Conservation (phyloP, 2,113 vertebrate species). For the Dasypus novemcinctus region DNA sequence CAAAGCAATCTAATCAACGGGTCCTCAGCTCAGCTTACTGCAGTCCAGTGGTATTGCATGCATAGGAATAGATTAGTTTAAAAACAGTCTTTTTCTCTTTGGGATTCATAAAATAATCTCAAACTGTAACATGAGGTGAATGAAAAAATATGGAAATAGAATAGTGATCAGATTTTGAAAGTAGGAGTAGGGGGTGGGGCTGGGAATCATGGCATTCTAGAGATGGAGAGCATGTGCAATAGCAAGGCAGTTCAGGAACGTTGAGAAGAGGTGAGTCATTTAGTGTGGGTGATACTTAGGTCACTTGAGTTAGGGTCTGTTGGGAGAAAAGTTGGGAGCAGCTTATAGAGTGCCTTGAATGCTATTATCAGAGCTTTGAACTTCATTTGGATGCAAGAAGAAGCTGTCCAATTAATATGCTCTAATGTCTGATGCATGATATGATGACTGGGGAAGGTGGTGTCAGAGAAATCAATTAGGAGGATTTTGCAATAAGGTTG, state of each 20-base stretch:
- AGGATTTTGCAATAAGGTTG: neutral
- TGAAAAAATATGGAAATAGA: neutral
- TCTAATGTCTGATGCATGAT: slow-evolving; percentile 38
- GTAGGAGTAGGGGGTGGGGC: neutral
- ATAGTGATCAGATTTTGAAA: neutral
- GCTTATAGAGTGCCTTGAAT: neutral
- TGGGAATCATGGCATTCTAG: neutral
- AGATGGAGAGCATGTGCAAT: neutral
- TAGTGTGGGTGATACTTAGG: neutral
- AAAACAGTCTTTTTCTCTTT: too few relatives aligned
- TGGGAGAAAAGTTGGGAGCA: neutral
- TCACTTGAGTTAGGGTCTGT: neutral
- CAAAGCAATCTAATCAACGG: too few relatives aligned
- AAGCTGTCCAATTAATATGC: slow-evolving; percentile 42
- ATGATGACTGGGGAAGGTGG: neutral
- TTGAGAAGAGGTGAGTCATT: neutral
- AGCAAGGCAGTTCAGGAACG: neutral
- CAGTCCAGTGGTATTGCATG: too few relatives aligned
- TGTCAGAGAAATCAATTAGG: slow-evolving; percentile 54
- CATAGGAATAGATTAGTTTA: too few relatives aligned
- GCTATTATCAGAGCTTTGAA: neutral
- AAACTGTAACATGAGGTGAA: neutral
- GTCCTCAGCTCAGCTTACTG: too few relatives aligned
- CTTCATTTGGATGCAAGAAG: slow-evolving; percentile 5
- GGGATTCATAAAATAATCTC: too few relatives aligned